Evolutionary conservation across 2,888 invertebrate species (phyloP).

Genomic region (Subacronicta megacephala): DNA sequence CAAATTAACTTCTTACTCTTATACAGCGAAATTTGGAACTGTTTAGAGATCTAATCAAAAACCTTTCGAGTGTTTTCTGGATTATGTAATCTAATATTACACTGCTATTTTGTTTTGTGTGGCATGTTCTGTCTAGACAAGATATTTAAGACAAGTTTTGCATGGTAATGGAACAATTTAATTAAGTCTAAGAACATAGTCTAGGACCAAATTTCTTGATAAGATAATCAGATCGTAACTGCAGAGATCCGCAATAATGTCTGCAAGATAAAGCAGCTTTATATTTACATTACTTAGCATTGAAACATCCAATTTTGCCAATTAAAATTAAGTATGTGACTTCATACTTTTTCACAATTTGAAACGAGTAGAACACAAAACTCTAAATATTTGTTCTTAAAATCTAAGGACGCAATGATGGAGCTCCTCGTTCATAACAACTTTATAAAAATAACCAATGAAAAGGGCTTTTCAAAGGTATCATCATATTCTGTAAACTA

Average conservation of each 20-base stretch:
- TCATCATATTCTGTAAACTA: constrained; percentile 1
- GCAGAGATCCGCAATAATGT: neutral
- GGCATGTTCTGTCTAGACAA: constrained; percentile 30
- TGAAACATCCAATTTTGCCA: too few relatives aligned
- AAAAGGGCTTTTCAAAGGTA: constrained; percentile 18
- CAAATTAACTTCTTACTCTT: neutral
- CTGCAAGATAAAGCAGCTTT: neutral
- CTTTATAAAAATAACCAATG: constrained; percentile 24
- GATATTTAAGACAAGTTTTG: constrained; percentile 9
- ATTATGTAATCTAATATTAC: neutral
- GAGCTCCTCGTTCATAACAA: neutral
- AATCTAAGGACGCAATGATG: neutral
- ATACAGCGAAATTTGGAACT: neutral
- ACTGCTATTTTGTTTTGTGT: neutral
- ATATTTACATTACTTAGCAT: neutral
- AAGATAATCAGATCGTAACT: neutral
- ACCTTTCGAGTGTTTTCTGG: neutral
- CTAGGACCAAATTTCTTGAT: constrained; percentile 1
- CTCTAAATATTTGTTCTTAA: neutral
- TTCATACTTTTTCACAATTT: too few relatives aligned
- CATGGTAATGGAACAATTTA: constrained; percentile 2
- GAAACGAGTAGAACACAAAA: neutral
- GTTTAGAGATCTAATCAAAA: neutral
- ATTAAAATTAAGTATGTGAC: too few relatives aligned
- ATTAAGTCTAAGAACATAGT: neutral